Percentiles rank a stretch among this genome's conserved stretches.
phyloP scores from a whole-genome alignment of 2,113 vertebrate genomes.

The Muntiacus muntjak region DNA sequence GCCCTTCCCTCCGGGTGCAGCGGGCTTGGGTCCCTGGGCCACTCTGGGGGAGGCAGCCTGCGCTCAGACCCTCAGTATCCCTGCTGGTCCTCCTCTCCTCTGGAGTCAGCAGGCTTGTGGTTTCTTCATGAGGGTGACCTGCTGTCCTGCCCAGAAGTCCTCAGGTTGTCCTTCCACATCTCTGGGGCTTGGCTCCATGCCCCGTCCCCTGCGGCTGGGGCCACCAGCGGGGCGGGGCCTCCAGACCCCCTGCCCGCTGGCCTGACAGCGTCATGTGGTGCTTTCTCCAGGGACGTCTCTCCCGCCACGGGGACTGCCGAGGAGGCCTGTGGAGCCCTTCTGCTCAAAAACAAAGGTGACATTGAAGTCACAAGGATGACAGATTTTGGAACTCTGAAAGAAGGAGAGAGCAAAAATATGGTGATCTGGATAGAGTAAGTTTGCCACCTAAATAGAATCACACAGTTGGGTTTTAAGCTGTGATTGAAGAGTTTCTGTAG shows the following conservation, averaged over 20 bases:
- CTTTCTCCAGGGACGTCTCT: neutral
- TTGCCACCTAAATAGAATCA: neutral
- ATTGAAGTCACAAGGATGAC: constrained; percentile 84
- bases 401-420: constrained; percentile 81
- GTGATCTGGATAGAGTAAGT: constrained; percentile 92
- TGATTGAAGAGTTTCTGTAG: neutral
- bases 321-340: constrained; percentile 53
- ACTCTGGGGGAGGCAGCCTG: no score
- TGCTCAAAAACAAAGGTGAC: constrained; percentile 87
- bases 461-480: neutral
- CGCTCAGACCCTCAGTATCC: neutral
- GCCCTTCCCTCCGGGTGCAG: no score
- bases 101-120: no score
- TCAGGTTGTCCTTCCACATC: no score
- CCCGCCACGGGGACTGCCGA: neutral
- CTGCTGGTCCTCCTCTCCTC: accelerated
- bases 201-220: neutral
- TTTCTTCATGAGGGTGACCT: no score
- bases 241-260: accelerated
- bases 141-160: neutral
- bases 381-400: constrained; percentile 86
- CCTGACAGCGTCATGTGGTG: neutral
- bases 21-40: neutral
- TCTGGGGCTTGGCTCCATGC: neutral
- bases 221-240: accelerated